These are phyloP conservation scores for Riparia riparia DNA, from an alignment of 2,113 vertebrate genomes.

Conservation along the genomic window DNA sequence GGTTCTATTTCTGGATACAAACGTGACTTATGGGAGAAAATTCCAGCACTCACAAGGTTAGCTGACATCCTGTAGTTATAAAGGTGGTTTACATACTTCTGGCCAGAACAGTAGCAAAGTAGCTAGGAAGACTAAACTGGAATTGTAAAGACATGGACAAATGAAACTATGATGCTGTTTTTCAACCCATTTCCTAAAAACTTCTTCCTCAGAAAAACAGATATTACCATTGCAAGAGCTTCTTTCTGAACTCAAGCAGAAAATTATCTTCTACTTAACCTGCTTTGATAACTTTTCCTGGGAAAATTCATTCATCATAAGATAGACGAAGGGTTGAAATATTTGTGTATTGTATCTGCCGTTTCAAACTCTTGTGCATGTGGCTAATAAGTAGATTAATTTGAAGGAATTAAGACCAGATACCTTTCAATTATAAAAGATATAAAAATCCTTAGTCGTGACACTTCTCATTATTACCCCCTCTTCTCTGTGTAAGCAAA, in stretches of 20 bases:
- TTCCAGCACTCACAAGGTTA: not conserved
- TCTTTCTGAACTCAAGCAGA: not conserved
- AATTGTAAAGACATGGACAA: not conserved
- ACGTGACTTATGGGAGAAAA: not conserved
- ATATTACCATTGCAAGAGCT: not conserved
- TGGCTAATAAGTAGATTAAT: not conserved
- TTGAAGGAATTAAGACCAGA: not conserved
- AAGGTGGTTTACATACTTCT: not conserved
- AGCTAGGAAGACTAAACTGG: not conserved
- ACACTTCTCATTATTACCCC: not conserved
- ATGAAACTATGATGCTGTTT: not conserved
- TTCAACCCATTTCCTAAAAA: not conserved
- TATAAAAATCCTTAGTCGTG: not conserved
- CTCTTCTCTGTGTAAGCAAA: not conserved
- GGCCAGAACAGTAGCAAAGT: not conserved
- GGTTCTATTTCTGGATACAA: not conserved
- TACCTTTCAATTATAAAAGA: not conserved
- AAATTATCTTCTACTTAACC: not conserved
- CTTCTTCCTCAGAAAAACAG: not conserved
- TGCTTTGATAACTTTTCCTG: not conserved
- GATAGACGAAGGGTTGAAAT: not conserved
- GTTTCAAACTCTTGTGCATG: not conserved
- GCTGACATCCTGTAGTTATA: not conserved
- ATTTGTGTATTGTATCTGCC: not conserved
- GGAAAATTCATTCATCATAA: not conserved